Base-by-base conservation (phyloP, 92 coral and sea anemone species). In the Epizoanthus ramosus region DNA sequence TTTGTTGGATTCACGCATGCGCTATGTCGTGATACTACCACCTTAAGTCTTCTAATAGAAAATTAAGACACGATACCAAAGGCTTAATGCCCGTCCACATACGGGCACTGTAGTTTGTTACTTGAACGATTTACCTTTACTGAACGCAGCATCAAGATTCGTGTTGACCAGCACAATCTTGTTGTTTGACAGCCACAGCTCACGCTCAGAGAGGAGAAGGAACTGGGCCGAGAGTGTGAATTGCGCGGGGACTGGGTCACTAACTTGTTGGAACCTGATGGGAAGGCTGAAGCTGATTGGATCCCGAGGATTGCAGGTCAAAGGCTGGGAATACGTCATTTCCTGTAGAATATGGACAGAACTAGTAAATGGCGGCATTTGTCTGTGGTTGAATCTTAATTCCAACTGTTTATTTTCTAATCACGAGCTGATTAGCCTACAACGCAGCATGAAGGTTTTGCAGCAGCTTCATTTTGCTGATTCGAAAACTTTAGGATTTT, bases 201-300 rank as follows among this genome's bases (percentile, higher is more conserved):
- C 86, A 60, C 83, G 85, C 57, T 91, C 89, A 39, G 95, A 83
- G 80, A 94, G 89, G 37, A 97, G 86, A 66, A 86, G 88, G 84
- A 97, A 97, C 90, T 90, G 90, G 23, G 95, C 95, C 3, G 94
- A 86, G 23, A 97, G 92, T 13, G 93, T 92, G 75, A 97, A 97
- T 76, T 90, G 92, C 61, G 94, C 97, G 22, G 99, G 93, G 37
- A 94, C 99, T 83, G 99, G 99, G 71, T 97, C 99, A 71, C 89
- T 92, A 28, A 95, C 90, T 89, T 97, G 99, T 88, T 97, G 99
- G 88, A 97, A 97, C 68, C 98, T 88, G 85, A 97, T 97, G 74
- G 99, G 98, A 59, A 97, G 90, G 37, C 95, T 92, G 83, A 97
- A 94, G 8, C 98, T 92, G 89, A 90, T 86, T 54, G 97, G 94